Base-by-base conservation (phyloP, 2,888 invertebrate genomes). In the Apodemia mormo region DNA sequence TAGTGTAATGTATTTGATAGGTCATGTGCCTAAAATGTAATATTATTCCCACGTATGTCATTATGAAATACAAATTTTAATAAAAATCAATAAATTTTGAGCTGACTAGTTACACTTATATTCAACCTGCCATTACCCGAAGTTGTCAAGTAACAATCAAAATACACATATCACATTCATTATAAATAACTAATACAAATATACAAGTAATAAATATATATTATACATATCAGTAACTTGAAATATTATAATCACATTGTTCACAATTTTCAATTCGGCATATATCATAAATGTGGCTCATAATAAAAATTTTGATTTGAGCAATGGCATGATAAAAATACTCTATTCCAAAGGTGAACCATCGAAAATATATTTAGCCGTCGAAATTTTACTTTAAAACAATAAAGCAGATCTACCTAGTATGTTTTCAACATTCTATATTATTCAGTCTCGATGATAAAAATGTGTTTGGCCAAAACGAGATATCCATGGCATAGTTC, bases 381-480 rank as follows among this genome's bases (percentile, higher is more conserved):
- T 88, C 81, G 81, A 84, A 83, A 84, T 86, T 85, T 85, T 86
- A 87, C 49, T 64, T 85, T 83, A 90, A 90, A 92, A 90, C 88
- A 89, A 90, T 88, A 87, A 89, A 90, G 88, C 90, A 88, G 90
- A 87, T 91, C 90, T 90, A 88, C 85, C 86, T 90, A 22, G 22
- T 22, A 89, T 86, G 84, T 85, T 86, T 85, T 90, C 88, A 87
- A 89, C 89, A 84, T 86, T 87, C 87, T 92, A 92, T 82, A 82
- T 85, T 88, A 92, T 92, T 64, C 92, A 92, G 93, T 93, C 92
- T 93, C 91, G 89, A 89, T 88, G 85, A 87, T 88, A 83, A 85
- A 89, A 90, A 92, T 88, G 90, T 89, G 82, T 89, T 92, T 92
- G 92, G 92, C 92, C 91, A 85, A 90, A 87, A 87, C 82, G 90